Percentiles rank a stretch among this genome's conserved stretches.
Conservation (phyloP, 2,113 vertebrate genomes). For the Ia io region DNA sequence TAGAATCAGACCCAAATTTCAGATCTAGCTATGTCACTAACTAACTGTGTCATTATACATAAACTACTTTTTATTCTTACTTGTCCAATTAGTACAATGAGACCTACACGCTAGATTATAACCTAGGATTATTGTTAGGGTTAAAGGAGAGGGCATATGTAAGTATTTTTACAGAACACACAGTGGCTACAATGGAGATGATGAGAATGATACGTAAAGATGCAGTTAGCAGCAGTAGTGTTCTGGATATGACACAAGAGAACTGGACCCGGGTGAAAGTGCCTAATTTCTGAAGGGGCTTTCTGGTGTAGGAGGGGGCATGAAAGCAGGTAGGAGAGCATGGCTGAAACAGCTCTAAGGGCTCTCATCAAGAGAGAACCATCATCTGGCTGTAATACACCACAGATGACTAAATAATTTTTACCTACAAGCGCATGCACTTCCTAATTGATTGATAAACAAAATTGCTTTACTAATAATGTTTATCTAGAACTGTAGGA, state of each 20-base stretch:
- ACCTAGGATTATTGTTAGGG: not conserved
- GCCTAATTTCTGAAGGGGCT: not conserved
- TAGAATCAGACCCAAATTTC: not conserved
- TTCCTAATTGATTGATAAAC: not conserved
- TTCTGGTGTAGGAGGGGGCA: not conserved
- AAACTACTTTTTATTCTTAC: not conserved
- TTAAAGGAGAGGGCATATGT: not conserved
- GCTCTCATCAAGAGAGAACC: not conserved
- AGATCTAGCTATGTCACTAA: not conserved
- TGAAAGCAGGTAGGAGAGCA: not conserved
- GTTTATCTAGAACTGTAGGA: not conserved
- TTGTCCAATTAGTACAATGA: not conserved
- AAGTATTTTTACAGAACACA: not conserved
- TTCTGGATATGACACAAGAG: not conserved
- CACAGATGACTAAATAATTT: not conserved
- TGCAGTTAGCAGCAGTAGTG: not conserved
- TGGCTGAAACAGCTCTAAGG: not conserved
- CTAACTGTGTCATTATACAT: not conserved
- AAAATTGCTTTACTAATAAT: not conserved
- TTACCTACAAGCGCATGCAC: not conserved
- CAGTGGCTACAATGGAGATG: not conserved
- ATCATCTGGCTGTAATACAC: not conserved
- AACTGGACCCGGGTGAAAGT: not conserved
- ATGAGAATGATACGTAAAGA: too few species aligned
- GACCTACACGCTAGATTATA: not conserved